Conservation (phyloP, 2,888 invertebrate species). For the Rhopalosiphum nymphaeae region DNA sequence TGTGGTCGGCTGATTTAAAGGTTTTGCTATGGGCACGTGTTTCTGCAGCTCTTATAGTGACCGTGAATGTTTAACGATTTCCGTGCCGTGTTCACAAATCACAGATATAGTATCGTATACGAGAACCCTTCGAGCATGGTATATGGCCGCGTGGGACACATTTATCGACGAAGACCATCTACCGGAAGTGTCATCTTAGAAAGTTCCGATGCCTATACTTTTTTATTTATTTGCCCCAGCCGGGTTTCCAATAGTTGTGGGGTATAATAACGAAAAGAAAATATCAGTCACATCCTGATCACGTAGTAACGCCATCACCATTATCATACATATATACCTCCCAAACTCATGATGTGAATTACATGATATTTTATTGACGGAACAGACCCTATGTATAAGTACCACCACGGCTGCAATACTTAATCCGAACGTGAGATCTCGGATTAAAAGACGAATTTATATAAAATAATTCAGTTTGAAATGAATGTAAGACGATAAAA, state of each 20-base stretch:
- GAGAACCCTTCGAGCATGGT: slow-evolving; percentile 31
- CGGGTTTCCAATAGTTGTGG: slow-evolving; percentile 23
- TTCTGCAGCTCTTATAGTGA: slow-evolving; percentile 13
- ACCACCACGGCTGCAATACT: slow-evolving; percentile 39
- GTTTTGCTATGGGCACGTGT: slow-evolving; percentile 12
- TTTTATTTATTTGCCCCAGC: slow-evolving; percentile 45
- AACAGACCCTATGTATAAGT: background rate
- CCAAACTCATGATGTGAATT: slow-evolving; percentile 43
- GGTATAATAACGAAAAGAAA: slow-evolving; percentile 37
- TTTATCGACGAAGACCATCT: slow-evolving; percentile 48
- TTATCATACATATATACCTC: slow-evolving; percentile 31
- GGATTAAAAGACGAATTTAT: slow-evolving; percentile 42
- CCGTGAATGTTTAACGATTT: slow-evolving; percentile 64
- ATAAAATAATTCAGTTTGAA: slow-evolving; percentile 20
- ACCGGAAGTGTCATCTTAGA: slow-evolving; percentile 61
- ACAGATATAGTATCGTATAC: slow-evolving; percentile 12
- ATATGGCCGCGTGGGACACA: slow-evolving; percentile 58
- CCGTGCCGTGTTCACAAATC: slow-evolving; percentile 57
- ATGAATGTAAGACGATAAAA: background rate
- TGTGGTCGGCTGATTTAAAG: slow-evolving; percentile 3
- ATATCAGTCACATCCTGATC: slow-evolving; percentile 46
- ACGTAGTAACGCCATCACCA: slow-evolving; percentile 56
- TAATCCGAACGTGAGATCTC: slow-evolving; percentile 38
- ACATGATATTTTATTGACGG: slow-evolving; percentile 59
- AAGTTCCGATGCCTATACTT: slow-evolving; percentile 36